Base-by-base conservation (phyloP, 1,140 invertebrate genomes). In the Leptonema lineaticorne region DNA sequence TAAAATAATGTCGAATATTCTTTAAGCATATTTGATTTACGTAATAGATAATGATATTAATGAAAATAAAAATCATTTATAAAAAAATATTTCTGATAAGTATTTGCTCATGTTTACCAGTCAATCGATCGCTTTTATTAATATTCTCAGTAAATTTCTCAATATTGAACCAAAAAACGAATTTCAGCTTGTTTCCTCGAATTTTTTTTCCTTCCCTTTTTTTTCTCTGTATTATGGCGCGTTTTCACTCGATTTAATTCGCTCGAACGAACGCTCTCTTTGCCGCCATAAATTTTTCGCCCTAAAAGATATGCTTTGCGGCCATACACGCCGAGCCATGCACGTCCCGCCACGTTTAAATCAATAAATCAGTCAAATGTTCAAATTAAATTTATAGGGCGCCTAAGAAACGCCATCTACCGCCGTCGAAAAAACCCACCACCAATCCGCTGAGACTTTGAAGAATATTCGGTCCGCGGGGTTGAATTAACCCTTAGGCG, bases 281-380 rank as follows among this genome's bases (percentile, higher is more conserved):
- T 26, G 22, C 50, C 50, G 27, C 22, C 50, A 53, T 53, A 53
- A 53, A 53, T 53, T 53, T 53, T 53, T 53, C 50, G 4, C 5
- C 8, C 16, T 41, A 16, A 22, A 26, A 53, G 50, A 53, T 53
- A 53, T 53, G 50, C 50, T 53, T 4, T 53, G 50, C 50, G 50
- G 50, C 50, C 50, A 53, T 53, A 53, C 50, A 53, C 24, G 4
- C n/a, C n/a, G n/a, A n/a, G 50, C 50, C 50, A 53, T 22, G 50
- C 50, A 53, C 50, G 50, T 53, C 50, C 50, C 50, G 50, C 18
- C 18, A 53, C 50, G 50, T 53, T 53, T 62, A 45, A 62, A 62
- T 62, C 59, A 62, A 62, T 62, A 62, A 62, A 62, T 62, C 59
- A 62, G 59, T 62, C 59, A 45, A 62, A 62, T 62, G 59, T 45